phyloP scores from a whole-genome alignment of 2,113 vertebrate species.

The Athene cunicularia region DNA sequence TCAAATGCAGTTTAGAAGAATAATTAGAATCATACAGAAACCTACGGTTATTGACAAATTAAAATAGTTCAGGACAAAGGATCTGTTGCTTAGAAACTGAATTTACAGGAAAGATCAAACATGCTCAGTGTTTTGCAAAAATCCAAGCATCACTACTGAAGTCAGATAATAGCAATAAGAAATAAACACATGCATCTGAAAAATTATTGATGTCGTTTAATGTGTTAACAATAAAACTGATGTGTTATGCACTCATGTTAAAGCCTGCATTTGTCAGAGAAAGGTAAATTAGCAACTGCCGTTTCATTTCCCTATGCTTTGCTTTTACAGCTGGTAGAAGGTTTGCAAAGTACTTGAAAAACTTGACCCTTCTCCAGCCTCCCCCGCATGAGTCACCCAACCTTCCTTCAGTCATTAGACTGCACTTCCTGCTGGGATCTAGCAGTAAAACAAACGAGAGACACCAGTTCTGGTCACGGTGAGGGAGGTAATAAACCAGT shows the following conservation, averaged over 20 bases:
- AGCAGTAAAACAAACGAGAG: slow-evolving; percentile 60
- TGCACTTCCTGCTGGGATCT: slow-evolving; percentile 64
- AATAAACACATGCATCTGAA: not conserved
- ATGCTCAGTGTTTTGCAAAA: not conserved
- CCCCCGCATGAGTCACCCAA: slow-evolving; percentile 69
- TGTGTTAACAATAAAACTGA: not conserved
- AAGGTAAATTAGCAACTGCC: slow-evolving; percentile 51
- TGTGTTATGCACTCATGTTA: not conserved
- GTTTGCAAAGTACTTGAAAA: slow-evolving; percentile 62
- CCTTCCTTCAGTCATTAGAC: slow-evolving; percentile 64
- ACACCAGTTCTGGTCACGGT: slow-evolving; percentile 27
- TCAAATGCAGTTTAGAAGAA: slow-evolving; percentile 26
- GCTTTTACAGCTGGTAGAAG: slow-evolving; percentile 65
- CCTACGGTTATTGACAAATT: slow-evolving; percentile 27
- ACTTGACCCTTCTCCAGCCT: slow-evolving; percentile 71
- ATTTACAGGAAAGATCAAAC: slow-evolving; percentile 19
- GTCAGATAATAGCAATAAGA: not conserved
- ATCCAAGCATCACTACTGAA: not conserved
- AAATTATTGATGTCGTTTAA: slow-evolving; percentile 2
- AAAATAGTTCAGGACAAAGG: slow-evolving; percentile 48
- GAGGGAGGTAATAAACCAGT: slow-evolving; percentile 34
- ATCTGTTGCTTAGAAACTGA: slow-evolving; percentile 51
- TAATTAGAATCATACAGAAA: slow-evolving; percentile 37
- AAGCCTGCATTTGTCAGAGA: slow-evolving; percentile 24
- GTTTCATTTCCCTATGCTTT: slow-evolving; percentile 21